These are phyloP conservation scores for Acanthornis magna DNA, from an alignment of 2,797 vertebrate genomes.

Conservation along the genomic window DNA sequence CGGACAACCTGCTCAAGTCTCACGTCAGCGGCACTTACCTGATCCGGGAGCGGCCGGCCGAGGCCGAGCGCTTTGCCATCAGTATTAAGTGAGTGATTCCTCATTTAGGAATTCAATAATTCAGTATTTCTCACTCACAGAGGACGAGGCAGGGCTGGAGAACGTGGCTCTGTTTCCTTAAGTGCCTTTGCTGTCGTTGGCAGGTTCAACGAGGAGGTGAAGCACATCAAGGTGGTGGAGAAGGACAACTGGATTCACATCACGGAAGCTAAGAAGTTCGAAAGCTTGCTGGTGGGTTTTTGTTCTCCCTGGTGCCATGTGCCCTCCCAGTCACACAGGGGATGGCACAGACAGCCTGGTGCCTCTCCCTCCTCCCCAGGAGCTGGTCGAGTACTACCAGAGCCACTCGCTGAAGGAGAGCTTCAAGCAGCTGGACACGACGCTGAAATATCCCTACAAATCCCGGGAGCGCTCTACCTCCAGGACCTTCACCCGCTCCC, in stretches of 20 bases:
- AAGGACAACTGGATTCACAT: constrained; percentile 98
- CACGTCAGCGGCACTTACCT: constrained; percentile 95
- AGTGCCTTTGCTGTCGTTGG: not conserved
- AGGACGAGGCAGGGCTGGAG: fast-evolving
- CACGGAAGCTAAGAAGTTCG: constrained; percentile 98
- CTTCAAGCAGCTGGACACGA: constrained; percentile 96
- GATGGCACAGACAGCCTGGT: not conserved
- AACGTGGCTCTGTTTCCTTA: fast-evolving
- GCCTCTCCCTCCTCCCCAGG: constrained; percentile 30
- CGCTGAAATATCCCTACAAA: constrained; percentile 92
- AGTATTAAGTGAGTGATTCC: constrained; percentile 90
- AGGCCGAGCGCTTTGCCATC: constrained; percentile 95
- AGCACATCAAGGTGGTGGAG: constrained; percentile 98
- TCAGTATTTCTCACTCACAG: fast-evolving
- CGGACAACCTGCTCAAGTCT: constrained; percentile 92
- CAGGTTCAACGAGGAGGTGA: constrained; percentile 98
- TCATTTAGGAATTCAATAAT: fast-evolving
- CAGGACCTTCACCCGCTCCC: constrained; percentile 85
- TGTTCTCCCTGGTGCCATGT: fast-evolving
- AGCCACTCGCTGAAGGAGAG: constrained; percentile 95
- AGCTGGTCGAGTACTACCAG: constrained; percentile 96
- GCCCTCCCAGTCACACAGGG: fast-evolving
- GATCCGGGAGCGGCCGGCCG: constrained; percentile 92
- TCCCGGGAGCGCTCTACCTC: constrained; percentile 84
- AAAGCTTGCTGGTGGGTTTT: constrained; percentile 87